phyloP scores from a whole-genome alignment of 2,888 invertebrate genomes.

The Eupithecia insigniata region DNA sequence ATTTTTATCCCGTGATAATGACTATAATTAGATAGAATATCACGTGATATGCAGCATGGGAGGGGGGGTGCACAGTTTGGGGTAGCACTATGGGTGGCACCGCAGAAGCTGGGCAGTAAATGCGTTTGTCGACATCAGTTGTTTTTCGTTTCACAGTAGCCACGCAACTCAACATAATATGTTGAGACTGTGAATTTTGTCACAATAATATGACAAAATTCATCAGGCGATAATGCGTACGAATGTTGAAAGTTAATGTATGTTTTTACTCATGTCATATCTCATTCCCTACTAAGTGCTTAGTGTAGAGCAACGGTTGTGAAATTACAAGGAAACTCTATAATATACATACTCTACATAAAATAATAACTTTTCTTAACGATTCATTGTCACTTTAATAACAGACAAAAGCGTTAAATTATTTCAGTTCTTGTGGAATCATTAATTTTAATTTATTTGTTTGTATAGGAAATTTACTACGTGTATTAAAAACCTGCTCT shows the following conservation, averaged over 20 bases:
- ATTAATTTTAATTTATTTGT: background rate
- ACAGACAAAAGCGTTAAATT: background rate
- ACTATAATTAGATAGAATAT: no score
- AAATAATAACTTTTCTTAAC: background rate
- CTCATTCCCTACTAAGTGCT: background rate
- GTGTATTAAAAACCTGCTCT: background rate
- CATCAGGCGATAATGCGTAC: slow-evolving; percentile 40
- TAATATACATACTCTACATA: background rate
- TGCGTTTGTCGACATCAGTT: no score
- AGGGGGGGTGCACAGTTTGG: no score
- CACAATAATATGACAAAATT: slow-evolving; percentile 50
- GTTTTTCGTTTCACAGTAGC: slow-evolving; percentile 28
- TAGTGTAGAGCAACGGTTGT: background rate
- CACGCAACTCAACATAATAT: no score
- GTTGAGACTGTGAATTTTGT: no score
- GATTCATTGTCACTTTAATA: background rate
- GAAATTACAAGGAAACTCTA: background rate
- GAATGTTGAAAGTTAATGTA: slow-evolving; percentile 21
- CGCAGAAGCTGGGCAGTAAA: no score
- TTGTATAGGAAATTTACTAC: background rate
- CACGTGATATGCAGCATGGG: no score
- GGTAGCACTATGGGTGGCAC: no score
- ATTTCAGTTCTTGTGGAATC: background rate
- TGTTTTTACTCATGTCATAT: slow-evolving; percentile 2
- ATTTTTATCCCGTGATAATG: no score